Conservation (phyloP, 1,140 invertebrate species). For the Eueides isabella region DNA sequence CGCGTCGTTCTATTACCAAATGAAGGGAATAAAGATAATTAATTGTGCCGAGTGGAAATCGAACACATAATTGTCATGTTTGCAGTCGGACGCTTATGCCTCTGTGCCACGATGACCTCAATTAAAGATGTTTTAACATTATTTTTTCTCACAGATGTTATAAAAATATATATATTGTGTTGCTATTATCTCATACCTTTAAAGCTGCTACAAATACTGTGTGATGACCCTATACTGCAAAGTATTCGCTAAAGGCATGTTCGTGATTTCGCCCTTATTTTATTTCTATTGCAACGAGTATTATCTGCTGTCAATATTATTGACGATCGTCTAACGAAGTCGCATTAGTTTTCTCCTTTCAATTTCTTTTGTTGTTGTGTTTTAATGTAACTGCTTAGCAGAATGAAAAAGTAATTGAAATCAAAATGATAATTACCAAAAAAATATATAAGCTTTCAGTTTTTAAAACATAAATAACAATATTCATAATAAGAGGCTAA, state of each 20-base stretch:
- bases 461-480: too few relatives aligned
- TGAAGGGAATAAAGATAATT: too few relatives aligned
- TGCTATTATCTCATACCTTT: not conserved
- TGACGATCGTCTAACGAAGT: conserved; percentile 49
- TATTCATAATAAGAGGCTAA: too few relatives aligned
- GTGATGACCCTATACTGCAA: conserved; percentile 36
- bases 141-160: too few relatives aligned
- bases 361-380: not conserved
- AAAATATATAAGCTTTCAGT: too few relatives aligned
- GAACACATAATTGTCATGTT: too few relatives aligned
- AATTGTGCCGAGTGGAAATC: too few relatives aligned
- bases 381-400: not conserved
- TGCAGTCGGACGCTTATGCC: too few relatives aligned
- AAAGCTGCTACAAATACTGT: not conserved
- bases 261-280: conserved; percentile 57
- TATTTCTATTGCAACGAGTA: conserved; percentile 69
- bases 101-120: too few relatives aligned
- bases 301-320: conserved; percentile 78
- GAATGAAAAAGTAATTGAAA: not conserved
- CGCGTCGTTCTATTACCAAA: too few relatives aligned
- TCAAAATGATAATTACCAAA: not conserved
- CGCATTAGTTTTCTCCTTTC: conserved; percentile 54
- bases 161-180: not conserved
- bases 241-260: conserved; percentile 36
- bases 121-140: too few relatives aligned